These are phyloP conservation scores for Crotalus viridis DNA, from an alignment of 2,113 vertebrate species.

Conservation along the genomic window DNA sequence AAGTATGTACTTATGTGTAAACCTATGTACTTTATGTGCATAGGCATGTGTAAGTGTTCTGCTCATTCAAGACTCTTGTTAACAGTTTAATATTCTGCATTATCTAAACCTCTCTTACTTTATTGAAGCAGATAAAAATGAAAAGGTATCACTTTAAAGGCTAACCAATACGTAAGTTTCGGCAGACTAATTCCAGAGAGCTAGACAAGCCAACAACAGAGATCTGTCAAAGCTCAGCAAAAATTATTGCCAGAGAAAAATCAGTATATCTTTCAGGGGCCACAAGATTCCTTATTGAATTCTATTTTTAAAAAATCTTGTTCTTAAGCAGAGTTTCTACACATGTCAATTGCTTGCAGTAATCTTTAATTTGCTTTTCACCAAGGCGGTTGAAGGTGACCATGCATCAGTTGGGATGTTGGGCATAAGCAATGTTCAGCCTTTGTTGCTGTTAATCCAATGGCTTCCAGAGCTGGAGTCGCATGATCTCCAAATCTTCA, in stretches of 20 bases:
- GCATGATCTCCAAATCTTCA: constrained; percentile 87
- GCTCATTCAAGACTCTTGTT: not conserved
- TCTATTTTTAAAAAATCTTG: not conserved
- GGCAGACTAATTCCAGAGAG: not conserved
- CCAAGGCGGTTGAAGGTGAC: constrained; percentile 93
- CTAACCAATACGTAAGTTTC: not conserved
- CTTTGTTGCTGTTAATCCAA: constrained; percentile 89
- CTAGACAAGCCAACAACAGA: not conserved
- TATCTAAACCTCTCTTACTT: not conserved
- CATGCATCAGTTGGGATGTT: constrained; percentile 92
- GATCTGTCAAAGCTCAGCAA: not conserved
- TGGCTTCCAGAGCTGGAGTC: constrained; percentile 95
- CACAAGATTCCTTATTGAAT: not conserved
- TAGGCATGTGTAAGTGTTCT: not conserved
- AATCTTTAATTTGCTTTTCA: constrained; percentile 58
- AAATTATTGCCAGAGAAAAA: not conserved
- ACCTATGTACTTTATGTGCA: not conserved
- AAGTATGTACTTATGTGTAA: not conserved
- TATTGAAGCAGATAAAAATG: not conserved
- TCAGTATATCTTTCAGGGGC: not conserved
- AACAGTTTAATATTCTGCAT: not conserved
- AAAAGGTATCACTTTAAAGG: not conserved
- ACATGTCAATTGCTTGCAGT: not conserved
- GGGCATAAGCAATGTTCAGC: constrained; percentile 96
- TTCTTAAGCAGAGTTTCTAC: not conserved